phyloP scores from a whole-genome alignment of 2,797 vertebrate species.

The Sebastes ruberrimus region DNA sequence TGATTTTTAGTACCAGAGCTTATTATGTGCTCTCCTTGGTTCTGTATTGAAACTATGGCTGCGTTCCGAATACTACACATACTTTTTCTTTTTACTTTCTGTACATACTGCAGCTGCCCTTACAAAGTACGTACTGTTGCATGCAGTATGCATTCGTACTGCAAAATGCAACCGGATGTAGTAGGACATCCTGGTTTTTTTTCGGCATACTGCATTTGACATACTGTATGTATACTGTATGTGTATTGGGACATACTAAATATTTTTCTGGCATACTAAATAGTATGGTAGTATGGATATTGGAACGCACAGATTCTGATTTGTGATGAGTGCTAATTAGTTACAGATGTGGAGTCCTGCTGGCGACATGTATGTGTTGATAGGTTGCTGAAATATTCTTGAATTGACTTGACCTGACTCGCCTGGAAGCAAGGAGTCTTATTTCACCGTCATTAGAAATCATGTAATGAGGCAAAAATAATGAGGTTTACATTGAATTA shows the following conservation, averaged over 20 bases:
- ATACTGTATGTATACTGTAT: no score
- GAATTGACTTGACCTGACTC: not conserved
- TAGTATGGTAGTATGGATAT: no score
- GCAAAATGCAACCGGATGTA: no score
- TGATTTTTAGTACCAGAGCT: not conserved
- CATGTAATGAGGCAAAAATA: conserved; percentile 16
- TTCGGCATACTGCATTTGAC: no score
- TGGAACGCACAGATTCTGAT: not conserved
- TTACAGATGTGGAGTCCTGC: not conserved
- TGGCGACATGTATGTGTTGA: not conserved
- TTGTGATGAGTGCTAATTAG: not conserved
- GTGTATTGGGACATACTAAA: no score
- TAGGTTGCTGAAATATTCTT: not conserved
- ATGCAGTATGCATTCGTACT: no score
- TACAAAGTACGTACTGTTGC: no score
- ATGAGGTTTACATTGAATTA: conserved; percentile 17
- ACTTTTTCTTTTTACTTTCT: no score
- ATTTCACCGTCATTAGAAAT: not conserved
- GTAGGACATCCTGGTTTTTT: no score
- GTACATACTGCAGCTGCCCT: no score
- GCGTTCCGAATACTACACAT: no score
- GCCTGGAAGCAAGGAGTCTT: not conserved
- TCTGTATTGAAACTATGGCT: not conserved
- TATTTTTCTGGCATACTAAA: no score
- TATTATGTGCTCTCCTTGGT: not conserved